phyloP scores from a whole-genome alignment of 1,140 invertebrate genomes.

The Dendroctonus ponderosae region DNA sequence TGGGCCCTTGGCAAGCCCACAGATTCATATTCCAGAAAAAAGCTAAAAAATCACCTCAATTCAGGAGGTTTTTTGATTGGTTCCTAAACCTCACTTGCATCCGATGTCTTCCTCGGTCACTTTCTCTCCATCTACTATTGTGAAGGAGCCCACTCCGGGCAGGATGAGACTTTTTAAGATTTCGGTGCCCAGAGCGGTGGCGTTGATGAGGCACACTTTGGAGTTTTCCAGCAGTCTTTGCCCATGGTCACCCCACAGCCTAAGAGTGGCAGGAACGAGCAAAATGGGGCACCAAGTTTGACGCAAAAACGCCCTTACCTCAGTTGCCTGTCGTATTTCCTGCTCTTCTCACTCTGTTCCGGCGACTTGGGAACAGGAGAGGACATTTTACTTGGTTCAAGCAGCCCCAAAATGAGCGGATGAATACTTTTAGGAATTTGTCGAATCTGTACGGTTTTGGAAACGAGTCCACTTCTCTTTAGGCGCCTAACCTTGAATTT shows the following conservation, averaged over 20 bases:
- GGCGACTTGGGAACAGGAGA: slow-evolving; percentile 77
- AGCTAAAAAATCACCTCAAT: slow-evolving; percentile 58
- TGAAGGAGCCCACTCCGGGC: slow-evolving; percentile 94
- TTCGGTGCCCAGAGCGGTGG: slow-evolving; percentile 91
- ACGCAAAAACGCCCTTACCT: slow-evolving; percentile 52
- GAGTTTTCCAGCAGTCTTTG: slow-evolving; percentile 84
- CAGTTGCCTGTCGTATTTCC: slow-evolving; percentile 79
- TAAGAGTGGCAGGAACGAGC: slow-evolving; percentile 41
- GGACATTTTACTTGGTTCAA: slow-evolving; percentile 56
- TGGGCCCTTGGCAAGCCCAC: slow-evolving; percentile 82
- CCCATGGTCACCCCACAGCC: slow-evolving; percentile 97
- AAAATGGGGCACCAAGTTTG: slow-evolving; percentile 5
- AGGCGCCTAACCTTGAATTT: too few relatives aligned
- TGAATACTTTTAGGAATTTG: too few relatives aligned
- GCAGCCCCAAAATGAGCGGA: too few relatives aligned
- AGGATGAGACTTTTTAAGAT: slow-evolving; percentile 91
- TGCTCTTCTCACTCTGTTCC: slow-evolving; percentile 60
- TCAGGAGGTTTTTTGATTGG: slow-evolving; percentile 14
- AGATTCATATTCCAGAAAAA: slow-evolving; percentile 80
- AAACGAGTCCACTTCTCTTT: too few relatives aligned
- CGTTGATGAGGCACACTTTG: slow-evolving; percentile 92
- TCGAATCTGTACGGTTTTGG: too few relatives aligned
- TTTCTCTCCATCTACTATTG: slow-evolving; percentile 88
- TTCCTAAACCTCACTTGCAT: slow-evolving; percentile 68
- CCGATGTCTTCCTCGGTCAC: slow-evolving; percentile 88